These are phyloP conservation scores for Chelmon rostratus DNA, from an alignment of 2,797 vertebrate species.

Conservation along the genomic window DNA sequence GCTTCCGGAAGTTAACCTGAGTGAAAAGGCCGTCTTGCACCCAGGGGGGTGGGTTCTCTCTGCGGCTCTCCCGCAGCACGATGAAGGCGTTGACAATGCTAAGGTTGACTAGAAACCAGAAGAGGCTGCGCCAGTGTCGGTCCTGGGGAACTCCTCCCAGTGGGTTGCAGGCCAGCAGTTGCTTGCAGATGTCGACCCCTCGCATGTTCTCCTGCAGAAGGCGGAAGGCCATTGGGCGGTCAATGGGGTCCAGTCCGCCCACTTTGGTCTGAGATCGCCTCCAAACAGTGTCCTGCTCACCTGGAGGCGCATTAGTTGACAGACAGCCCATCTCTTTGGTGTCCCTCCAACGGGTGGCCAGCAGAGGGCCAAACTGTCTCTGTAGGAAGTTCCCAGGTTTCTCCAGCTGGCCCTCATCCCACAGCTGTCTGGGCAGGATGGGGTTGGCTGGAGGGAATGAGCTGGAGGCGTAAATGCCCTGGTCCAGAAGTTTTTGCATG, in stretches of 20 bases:
- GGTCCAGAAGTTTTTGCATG: conserved; percentile 78
- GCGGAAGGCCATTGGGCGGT: conserved; percentile 83
- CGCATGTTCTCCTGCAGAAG: conserved; percentile 89
- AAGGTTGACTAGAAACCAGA: conserved; percentile 88
- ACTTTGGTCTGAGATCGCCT: conserved; percentile 79
- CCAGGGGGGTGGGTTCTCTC: conserved; percentile 83
- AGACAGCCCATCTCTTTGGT: conserved; percentile 86
- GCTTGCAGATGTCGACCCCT: conserved; percentile 88
- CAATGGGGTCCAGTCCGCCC: conserved; percentile 77
- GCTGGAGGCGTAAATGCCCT: conserved; percentile 82
- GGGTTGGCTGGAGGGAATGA: conserved; percentile 76
- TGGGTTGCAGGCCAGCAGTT: conserved; percentile 86
- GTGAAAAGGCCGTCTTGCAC: conserved; percentile 85
- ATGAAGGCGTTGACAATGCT: conserved; percentile 88
- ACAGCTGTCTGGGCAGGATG: conserved; percentile 77
- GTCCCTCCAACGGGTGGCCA: conserved; percentile 87
- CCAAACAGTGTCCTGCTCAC: conserved; percentile 82
- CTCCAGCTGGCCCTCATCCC: conserved; percentile 74
- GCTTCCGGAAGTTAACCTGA: conserved; percentile 84
- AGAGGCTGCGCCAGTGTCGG: conserved; percentile 84
- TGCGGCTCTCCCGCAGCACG: conserved; percentile 84
- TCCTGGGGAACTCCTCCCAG: conserved; percentile 82
- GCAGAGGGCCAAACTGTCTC: conserved; percentile 75
- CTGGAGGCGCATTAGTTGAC: conserved; percentile 80
- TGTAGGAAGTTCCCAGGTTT: conserved; percentile 83